A percentile compares a stretch with the other conserved stretches of the same genome.
Conservation (phyloP, 1,140 invertebrate genomes). For the Acromyrmex echinatior region DNA sequence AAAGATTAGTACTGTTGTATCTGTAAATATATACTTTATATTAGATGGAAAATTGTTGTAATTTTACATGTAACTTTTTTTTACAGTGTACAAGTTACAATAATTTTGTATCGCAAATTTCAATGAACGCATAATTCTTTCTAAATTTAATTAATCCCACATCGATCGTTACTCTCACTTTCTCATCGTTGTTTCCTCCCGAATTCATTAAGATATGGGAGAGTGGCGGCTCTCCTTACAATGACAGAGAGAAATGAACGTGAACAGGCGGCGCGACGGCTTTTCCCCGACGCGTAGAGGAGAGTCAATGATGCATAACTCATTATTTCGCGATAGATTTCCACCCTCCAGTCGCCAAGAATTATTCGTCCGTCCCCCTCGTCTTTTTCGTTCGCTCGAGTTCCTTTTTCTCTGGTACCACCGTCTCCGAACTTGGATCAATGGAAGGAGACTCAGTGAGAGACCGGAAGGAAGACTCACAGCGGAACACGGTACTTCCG, state of each 20-base stretch:
- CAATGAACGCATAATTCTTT: neutral
- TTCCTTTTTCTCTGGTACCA: constrained; percentile 39
- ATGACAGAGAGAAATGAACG: constrained; percentile 67
- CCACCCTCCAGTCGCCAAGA: constrained; percentile 23
- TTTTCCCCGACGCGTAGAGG: constrained; percentile 24
- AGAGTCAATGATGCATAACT: constrained; percentile 62
- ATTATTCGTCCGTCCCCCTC: constrained; percentile 39
- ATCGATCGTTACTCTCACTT: constrained; percentile 42
- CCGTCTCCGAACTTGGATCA: constrained; percentile 64
- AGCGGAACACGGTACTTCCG: constrained; percentile 51
- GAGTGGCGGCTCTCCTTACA: neutral
- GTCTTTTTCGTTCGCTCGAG: neutral
- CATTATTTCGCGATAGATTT: constrained; percentile 68
- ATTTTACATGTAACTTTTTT: too few relatives aligned
- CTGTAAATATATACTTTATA: too few relatives aligned
- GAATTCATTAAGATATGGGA: constrained; percentile 53
- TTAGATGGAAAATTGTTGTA: too few relatives aligned
- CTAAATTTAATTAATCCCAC: constrained; percentile 26
- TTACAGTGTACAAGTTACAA: neutral
- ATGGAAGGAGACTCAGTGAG: constrained; percentile 47
- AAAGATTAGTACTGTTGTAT: too few relatives aligned
- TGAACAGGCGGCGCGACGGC: constrained; percentile 44
- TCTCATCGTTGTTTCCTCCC: constrained; percentile 32
- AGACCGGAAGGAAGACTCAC: constrained; percentile 67
- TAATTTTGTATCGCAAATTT: neutral